Percentiles rank a stretch among this genome's conserved stretches.
phyloP scores from a whole-genome alignment of 2,113 vertebrate genomes.

The Acrocephalus kingi region DNA sequence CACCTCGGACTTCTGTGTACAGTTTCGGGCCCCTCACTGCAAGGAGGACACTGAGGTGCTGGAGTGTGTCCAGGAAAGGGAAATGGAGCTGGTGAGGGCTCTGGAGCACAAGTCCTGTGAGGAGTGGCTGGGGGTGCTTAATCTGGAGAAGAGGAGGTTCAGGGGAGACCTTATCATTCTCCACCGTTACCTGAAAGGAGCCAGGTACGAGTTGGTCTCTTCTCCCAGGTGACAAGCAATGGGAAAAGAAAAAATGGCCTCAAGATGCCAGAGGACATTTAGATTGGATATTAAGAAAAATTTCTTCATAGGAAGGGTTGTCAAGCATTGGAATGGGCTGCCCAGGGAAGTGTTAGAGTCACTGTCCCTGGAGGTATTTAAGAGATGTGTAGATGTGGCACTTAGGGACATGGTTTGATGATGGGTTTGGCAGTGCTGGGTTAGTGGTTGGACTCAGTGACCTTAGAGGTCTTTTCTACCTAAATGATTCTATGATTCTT shows the following conservation, averaged over 20 bases:
- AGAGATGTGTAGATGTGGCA: neutral
- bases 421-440: neutral
- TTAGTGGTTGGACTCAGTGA: neutral
- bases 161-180: neutral
- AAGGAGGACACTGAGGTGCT: neutral
- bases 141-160: neutral
- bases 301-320: neutral
- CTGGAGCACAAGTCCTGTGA: neutral
- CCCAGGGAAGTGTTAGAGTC: neutral
- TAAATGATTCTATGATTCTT: neutral
- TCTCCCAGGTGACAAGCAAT: neutral
- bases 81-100: neutral
- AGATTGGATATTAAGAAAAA: neutral
- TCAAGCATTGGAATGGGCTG: neutral
- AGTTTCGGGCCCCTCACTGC: neutral
- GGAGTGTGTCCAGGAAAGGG: neutral
- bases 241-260: neutral
- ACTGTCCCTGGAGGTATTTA: neutral
- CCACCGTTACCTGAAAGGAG: neutral
- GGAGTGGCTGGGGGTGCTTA: neutral
- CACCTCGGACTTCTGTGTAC: neutral
- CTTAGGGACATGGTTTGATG: accelerated
- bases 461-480: neutral
- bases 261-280: neutral
- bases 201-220: too few relatives aligned